Conservation (phyloP, 1,140 invertebrate species). For the Choristoneura fumiferana region DNA sequence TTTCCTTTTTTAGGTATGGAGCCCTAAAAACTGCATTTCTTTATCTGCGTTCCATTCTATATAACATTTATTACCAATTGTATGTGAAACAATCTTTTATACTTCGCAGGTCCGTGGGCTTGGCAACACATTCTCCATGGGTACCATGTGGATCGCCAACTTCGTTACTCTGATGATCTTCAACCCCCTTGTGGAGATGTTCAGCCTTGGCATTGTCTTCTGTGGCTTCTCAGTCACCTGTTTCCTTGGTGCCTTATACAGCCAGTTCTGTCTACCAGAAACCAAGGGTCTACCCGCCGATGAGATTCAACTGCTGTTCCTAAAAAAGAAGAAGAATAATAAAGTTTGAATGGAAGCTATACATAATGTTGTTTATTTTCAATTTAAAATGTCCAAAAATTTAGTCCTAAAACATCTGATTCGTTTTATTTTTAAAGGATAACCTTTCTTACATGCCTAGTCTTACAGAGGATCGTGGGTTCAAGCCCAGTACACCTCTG, state of each 20-base stretch:
- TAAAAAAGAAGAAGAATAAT: conserved; percentile 39
- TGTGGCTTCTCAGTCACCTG: conserved; percentile 52
- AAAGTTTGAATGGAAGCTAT: conserved; percentile 45
- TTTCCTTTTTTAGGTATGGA: too few species aligned
- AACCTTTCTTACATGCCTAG: too few species aligned
- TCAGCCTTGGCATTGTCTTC: conserved; percentile 54
- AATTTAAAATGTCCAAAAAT: too few species aligned
- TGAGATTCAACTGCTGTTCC: conserved; percentile 54
- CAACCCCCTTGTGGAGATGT: conserved; percentile 48
- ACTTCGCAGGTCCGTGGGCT: conserved; percentile 57
- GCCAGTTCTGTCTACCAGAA: conserved; percentile 56
- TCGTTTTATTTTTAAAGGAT: too few species aligned
- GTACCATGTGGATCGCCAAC: conserved; percentile 59
- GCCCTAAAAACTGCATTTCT: too few species aligned
- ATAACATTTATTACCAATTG: too few species aligned
- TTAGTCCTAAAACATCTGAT: too few species aligned
- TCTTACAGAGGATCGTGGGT: too few species aligned
- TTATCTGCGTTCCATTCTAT: too few species aligned
- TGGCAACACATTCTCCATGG: conserved; percentile 56
- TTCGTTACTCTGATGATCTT: conserved; percentile 61
- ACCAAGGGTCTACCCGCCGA: conserved; percentile 62
- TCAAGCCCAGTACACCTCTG: too few species aligned
- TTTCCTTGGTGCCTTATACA: conserved; percentile 49
- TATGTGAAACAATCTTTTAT: conserved; percentile 16
- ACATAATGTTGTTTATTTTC: conserved; percentile 39